phyloP scores from a whole-genome alignment of 2,113 vertebrate species.

The Salvator merianae region DNA sequence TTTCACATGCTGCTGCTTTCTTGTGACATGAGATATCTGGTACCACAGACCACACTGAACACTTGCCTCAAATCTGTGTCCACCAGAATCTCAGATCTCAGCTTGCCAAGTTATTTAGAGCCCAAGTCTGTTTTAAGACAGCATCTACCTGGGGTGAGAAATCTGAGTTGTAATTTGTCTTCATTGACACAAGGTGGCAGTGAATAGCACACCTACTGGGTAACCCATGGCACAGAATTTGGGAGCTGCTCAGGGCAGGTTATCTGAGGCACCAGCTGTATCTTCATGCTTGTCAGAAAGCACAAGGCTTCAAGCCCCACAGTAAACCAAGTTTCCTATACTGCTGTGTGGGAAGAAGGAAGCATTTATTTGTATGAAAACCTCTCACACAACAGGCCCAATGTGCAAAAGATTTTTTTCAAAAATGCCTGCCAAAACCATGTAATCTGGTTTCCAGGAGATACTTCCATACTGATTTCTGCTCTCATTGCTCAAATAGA shows the following conservation, averaged over 20 bases:
- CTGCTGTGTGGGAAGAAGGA: neutral
- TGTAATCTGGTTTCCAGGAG: neutral
- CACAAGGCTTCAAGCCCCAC: neutral
- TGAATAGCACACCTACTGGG: neutral
- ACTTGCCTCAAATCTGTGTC: neutral
- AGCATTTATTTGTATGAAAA: neutral
- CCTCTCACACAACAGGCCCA: neutral
- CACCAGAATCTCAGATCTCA: neutral
- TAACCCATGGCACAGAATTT: neutral
- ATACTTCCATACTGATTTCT: neutral
- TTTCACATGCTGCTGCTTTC: neutral
- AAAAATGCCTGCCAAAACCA: neutral
- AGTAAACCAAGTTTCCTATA: neutral
- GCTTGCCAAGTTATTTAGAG: neutral
- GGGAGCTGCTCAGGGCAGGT: neutral
- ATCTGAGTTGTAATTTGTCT: neutral
- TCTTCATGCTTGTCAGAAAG: neutral
- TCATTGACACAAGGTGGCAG: slow-evolving; percentile 17
- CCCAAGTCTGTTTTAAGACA: neutral
- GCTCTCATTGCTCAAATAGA: neutral
- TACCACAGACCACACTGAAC: neutral
- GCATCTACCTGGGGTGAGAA: neutral
- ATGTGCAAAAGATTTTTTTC: neutral
- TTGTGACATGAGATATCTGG: neutral
- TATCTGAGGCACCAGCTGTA: neutral